Base-by-base conservation (phyloP, 2,797 vertebrate species). In the Pseudochromis fuscus region DNA sequence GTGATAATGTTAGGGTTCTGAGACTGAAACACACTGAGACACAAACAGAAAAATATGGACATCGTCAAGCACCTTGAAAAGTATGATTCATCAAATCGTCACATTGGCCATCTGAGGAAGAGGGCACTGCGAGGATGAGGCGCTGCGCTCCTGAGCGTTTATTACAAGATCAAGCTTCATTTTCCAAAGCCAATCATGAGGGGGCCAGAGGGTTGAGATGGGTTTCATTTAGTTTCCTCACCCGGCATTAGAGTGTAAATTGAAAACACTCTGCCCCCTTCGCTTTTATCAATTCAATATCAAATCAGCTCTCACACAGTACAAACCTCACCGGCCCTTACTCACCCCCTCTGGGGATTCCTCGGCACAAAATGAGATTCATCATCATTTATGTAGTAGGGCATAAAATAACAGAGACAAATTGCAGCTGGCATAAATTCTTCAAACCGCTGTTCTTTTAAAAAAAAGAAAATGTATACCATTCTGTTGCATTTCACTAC, bases 41-140 rank as follows among this genome's bases (percentile, higher is more conserved):
- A 88, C 80, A 87, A 91, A 89, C 81, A 87, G 76, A 88, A 88
- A 88, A 82, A 87, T 69, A 88, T 79, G 89, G 85, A 89, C 85
- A 90, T 81, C 59, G 45, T 90, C 81, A 90, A 94, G 93, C 93
- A 93, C 91, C 92, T 91, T 90, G 80, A 82, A 85, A 86, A 82
- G 73, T 83, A 89, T 88, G 92, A 94, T 89, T 94, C 93, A 93
- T 94, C 87, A 92, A 94, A 94, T 93, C 94, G 51, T 87, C 91
- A 87, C 53, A 5, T 86, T 87, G 91, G 91, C 91, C 89, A 10
- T 88, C 69, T 83, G 82, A 91, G 88, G 89, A 87, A 71, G 62
- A 88, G 89, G 89, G 84, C 84, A 56, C 70, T 24, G 74, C 3
- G 65, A 87, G 77, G 89, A 74, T 74, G 80, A 85, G 79, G 72